Evolutionary conservation across 2,113 vertebrate genomes (phyloP).

Genomic region (Anhinga rufa): DNA sequence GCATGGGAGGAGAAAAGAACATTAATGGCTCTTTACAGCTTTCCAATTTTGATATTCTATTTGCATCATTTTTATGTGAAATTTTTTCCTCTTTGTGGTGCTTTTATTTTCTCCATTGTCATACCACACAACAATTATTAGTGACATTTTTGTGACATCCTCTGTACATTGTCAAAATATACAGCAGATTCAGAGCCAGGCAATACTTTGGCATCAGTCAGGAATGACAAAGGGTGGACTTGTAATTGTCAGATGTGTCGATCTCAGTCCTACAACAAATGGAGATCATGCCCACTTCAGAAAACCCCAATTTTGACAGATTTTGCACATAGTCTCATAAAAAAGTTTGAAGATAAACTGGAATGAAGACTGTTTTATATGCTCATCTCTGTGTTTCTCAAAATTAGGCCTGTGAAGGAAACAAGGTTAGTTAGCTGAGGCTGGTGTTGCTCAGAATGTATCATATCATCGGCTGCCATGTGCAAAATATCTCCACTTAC

Average conservation of each 20-base stretch:
- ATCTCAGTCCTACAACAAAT: neutral
- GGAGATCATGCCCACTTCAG: neutral
- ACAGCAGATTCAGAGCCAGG: neutral
- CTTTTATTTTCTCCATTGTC: neutral
- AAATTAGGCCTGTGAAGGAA: neutral
- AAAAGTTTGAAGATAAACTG: neutral
- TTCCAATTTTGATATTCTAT: neutral
- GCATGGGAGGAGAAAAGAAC: neutral
- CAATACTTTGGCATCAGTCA: neutral
- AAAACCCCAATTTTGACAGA: neutral
- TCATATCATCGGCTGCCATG: neutral
- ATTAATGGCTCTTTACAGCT: neutral
- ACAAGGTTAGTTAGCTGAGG: neutral
- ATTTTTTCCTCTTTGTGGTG: neutral
- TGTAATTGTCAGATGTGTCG: neutral
- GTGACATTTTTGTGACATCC: neutral
- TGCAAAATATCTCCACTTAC: neutral
- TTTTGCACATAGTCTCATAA: neutral
- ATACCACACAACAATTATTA: neutral
- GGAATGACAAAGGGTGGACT: neutral
- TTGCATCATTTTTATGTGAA: neutral
- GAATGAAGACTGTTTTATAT: neutral
- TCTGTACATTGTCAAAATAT: neutral
- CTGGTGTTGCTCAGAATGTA: neutral
- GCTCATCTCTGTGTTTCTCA: neutral